phyloP scores from a whole-genome alignment of 2,888 invertebrate species.

The Drosophila flavopinicola region DNA sequence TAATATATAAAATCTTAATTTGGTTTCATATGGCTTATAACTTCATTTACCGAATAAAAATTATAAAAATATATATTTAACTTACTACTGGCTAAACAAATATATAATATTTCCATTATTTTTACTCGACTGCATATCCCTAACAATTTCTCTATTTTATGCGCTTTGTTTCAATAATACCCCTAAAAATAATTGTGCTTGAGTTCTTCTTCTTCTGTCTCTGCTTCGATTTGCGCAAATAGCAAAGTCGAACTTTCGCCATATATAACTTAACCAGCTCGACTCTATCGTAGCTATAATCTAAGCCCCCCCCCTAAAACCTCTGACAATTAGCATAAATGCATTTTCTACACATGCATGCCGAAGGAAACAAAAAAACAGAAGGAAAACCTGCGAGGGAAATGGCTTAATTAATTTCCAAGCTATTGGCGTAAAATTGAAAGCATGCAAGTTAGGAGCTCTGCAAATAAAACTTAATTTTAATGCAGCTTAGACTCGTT shows the following conservation, averaged over 20 bases:
- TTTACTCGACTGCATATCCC: neutral
- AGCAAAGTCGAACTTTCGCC: constrained; percentile 27
- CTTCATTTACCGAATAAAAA: too few species aligned
- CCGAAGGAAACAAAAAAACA: constrained; percentile 7
- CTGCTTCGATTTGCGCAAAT: constrained; percentile 20
- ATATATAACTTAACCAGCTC: neutral
- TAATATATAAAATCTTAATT: too few species aligned
- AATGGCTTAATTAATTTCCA: constrained; percentile 75
- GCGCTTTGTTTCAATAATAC: neutral
- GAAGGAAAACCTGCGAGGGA: constrained; percentile 44
- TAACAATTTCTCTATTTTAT: neutral
- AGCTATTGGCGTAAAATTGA: constrained; percentile 54
- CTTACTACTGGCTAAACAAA: too few species aligned
- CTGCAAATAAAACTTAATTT: constrained; percentile 67
- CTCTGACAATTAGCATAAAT: constrained; percentile 69
- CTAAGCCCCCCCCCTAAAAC: constrained; percentile 21
- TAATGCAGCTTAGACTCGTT: constrained; percentile 44
- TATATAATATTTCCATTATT: too few species aligned
- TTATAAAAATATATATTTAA: too few species aligned
- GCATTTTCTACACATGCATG: constrained; percentile 37
- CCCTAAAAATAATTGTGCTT: constrained; percentile 5
- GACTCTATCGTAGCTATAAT: constrained; percentile 10
- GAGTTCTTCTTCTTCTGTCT: neutral
- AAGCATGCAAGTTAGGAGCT: constrained; percentile 44
- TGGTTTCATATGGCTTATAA: too few species aligned